These are phyloP conservation scores for Amiota communis DNA, from an alignment of 2,888 invertebrate species.

Conservation along the genomic window DNA sequence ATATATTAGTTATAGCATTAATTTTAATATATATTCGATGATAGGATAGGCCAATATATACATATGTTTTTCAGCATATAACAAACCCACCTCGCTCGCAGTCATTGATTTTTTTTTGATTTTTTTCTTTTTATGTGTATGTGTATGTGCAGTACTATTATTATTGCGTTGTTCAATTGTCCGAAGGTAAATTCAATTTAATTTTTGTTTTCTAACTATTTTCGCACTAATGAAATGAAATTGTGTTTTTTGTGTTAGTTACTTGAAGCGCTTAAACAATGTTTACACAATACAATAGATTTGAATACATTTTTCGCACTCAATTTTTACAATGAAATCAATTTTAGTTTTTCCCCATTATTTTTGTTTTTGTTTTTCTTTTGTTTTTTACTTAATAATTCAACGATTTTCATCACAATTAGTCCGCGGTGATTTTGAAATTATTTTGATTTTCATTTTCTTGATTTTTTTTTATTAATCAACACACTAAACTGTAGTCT, in stretches of 20 bases:
- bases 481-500: not conserved
- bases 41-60: no score
- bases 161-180: constrained; percentile 12
- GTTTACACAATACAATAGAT: constrained; percentile 31
- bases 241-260: not conserved
- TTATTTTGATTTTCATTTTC: not conserved
- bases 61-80: no score
- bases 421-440: constrained; percentile 17
- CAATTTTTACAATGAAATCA: not conserved
- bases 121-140: not conserved
- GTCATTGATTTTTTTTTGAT: no score
- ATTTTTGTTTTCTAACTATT: constrained; percentile 3
- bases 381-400: constrained; percentile 12
- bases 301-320: constrained; percentile 10
- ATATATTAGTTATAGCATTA: no score
- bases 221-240: not conserved
- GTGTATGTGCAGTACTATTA: not conserved
- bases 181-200: constrained; percentile 24
- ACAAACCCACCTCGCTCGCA: no score
- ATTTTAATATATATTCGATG: no score
- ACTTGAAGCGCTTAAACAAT: constrained; percentile 31
- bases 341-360: no score
- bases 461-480: constrained; percentile 23
- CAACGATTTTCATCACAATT: constrained; percentile 27
- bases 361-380: no score